Percentiles rank a stretch among this genome's conserved stretches.
Evolutionary conservation across 2,113 vertebrate genomes (phyloP).

Genomic region (Naja naja): DNA sequence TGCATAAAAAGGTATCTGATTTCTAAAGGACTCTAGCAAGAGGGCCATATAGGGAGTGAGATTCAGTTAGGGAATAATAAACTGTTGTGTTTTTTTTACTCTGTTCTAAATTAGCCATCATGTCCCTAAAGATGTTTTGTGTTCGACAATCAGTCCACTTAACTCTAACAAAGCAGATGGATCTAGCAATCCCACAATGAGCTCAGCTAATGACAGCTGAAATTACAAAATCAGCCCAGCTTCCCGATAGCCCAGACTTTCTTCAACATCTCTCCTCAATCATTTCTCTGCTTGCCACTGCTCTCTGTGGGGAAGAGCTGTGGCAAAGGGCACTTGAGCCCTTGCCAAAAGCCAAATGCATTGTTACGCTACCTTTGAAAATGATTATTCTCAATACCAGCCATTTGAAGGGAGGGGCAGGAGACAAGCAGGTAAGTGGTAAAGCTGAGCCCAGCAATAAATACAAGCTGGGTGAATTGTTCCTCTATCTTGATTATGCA

Average conservation of each 20-base stretch:
- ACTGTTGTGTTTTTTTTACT: constrained; percentile 47
- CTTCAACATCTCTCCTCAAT: neutral
- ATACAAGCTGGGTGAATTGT: constrained; percentile 57
- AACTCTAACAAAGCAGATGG: constrained; percentile 67
- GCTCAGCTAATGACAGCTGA: constrained; percentile 60
- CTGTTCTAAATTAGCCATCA: constrained; percentile 65
- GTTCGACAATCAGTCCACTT: constrained; percentile 67
- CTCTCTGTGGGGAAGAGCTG: accelerated
- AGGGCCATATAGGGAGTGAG: constrained; percentile 23
- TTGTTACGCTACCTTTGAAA: accelerated
- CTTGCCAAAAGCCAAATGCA: neutral
- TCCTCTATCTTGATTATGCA: constrained; percentile 43
- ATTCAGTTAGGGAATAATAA: constrained; percentile 64
- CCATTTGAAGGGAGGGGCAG: constrained; percentile 13
- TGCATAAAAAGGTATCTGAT: constrained; percentile 35
- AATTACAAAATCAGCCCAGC: constrained; percentile 58
- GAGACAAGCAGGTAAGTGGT: neutral
- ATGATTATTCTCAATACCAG: neutral
- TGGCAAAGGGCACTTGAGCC: neutral
- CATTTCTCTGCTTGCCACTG: constrained; percentile 11
- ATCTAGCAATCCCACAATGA: constrained; percentile 65
- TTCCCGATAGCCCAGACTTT: constrained; percentile 48
- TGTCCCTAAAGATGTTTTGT: constrained; percentile 67
- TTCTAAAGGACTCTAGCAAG: constrained; percentile 43
- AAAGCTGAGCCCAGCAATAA: constrained; percentile 41